Conservation (phyloP, 2,888 invertebrate genomes). For the Plebejus melissa region DNA sequence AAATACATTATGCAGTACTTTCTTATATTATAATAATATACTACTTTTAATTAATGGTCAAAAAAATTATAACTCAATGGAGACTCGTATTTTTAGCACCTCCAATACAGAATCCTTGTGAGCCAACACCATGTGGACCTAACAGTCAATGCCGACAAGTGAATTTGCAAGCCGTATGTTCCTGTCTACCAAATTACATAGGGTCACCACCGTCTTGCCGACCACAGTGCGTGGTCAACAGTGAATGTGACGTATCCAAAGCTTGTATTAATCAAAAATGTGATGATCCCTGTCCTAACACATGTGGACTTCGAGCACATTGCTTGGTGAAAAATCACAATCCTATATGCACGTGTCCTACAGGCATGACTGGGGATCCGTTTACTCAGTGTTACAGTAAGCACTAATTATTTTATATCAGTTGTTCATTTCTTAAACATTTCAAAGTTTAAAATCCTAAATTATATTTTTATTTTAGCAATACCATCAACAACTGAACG, state of each 20-base stretch:
- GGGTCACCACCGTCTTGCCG: slow-evolving; percentile 89
- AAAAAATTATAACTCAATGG: not conserved
- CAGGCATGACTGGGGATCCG: slow-evolving; percentile 92
- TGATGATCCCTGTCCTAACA: slow-evolving; percentile 91
- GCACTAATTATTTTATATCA: slow-evolving; percentile 46
- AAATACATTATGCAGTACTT: not conserved
- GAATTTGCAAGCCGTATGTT: slow-evolving; percentile 90
- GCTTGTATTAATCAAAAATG: slow-evolving; percentile 93
- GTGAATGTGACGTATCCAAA: slow-evolving; percentile 88
- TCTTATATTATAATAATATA: not conserved
- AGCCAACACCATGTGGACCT: slow-evolving; percentile 92
- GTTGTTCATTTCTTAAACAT: not conserved
- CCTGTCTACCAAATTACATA: slow-evolving; percentile 87
- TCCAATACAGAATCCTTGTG: slow-evolving; percentile 84
- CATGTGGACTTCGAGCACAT: slow-evolving; percentile 91
- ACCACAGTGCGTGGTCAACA: slow-evolving; percentile 92
- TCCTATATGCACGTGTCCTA: slow-evolving; percentile 91
- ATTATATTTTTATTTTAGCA: slow-evolving; percentile 44
- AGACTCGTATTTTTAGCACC: slow-evolving; percentile 46
- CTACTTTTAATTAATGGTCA: not conserved
- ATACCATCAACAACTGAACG: slow-evolving; percentile 77
- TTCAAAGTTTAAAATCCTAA: not conserved
- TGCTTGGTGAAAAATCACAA: slow-evolving; percentile 91
- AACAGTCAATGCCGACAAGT: slow-evolving; percentile 91
- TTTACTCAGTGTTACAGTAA: slow-evolving; percentile 88